Percentiles rank a stretch among this genome's conserved stretches.
phyloP scores from a whole-genome alignment of 2,797 vertebrate species.

The Microctenopoma lineatum region DNA sequence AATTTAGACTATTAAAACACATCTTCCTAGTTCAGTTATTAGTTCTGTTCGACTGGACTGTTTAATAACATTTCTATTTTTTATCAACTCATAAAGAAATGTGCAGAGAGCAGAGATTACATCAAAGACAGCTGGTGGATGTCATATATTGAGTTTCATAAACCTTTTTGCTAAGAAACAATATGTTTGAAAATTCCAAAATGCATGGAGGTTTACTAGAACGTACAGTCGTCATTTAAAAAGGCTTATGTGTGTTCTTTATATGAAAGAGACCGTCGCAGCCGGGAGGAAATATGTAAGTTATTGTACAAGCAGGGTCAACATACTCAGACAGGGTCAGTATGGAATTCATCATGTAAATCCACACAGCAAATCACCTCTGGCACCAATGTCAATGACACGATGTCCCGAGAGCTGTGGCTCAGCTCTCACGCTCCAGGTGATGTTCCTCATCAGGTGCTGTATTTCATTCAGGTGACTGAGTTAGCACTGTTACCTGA shows the following conservation, averaged over 20 bases:
- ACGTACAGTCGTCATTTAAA: slow-evolving; percentile 55
- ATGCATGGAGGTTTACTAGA: background rate
- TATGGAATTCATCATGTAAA: slow-evolving; percentile 58
- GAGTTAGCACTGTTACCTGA: slow-evolving; percentile 19
- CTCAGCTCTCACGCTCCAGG: background rate
- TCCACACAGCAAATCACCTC: slow-evolving; percentile 19
- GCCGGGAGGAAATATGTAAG: slow-evolving; percentile 43
- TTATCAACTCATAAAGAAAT: too few relatives aligned
- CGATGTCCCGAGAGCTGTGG: too few relatives aligned
- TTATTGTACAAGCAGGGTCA: slow-evolving; percentile 40
- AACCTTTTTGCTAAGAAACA: slow-evolving; percentile 29
- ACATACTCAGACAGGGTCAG: slow-evolving; percentile 47
- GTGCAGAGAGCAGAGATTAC: too few relatives aligned
- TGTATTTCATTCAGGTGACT: slow-evolving; percentile 14
- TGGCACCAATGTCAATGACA: background rate
- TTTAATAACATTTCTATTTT: too few relatives aligned
- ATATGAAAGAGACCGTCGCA: slow-evolving; percentile 16
- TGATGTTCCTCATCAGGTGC: slow-evolving; percentile 17
- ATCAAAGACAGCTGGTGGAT: background rate
- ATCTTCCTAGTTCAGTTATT: too few relatives aligned
- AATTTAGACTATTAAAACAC: too few relatives aligned
- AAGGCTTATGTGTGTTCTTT: slow-evolving; percentile 47
- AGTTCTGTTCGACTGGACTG: too few relatives aligned
- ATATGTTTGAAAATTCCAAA: slow-evolving; percentile 26
- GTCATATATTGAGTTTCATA: slow-evolving; percentile 12